These are phyloP conservation scores for Rotaria magnacalcarata DNA, from an alignment of 2,888 invertebrate species.

Conservation along the genomic window DNA sequence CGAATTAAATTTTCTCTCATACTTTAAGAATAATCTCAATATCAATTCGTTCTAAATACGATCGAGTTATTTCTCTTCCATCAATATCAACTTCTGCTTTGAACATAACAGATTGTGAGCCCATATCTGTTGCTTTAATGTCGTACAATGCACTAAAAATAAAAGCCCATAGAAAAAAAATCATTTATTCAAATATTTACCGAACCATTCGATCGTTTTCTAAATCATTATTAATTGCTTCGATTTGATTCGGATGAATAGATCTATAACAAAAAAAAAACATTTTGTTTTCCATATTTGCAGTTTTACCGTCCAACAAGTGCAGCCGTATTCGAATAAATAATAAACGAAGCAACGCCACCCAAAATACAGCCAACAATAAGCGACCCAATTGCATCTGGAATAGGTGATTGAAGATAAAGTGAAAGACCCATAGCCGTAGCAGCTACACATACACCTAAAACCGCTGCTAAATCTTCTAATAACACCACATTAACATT, in stretches of 20 bases:
- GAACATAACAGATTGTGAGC: constrained; percentile 85
- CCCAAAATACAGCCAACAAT: constrained; percentile 62
- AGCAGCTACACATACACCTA: constrained; percentile 77
- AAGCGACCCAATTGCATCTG: constrained; percentile 86
- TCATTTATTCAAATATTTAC: constrained; percentile 54
- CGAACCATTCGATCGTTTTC: constrained; percentile 46
- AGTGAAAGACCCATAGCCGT: constrained; percentile 76
- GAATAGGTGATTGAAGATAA: constrained; percentile 53
- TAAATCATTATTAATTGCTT: constrained; percentile 43
- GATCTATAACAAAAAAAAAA: constrained; percentile 32
- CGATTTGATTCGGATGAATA: constrained; percentile 40
- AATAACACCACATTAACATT: constrained; percentile 92
- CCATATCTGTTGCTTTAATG: constrained; percentile 96
- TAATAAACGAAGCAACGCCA: constrained; percentile 85
- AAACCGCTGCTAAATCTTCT: constrained; percentile 90
- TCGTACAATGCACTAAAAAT: constrained; percentile 72
- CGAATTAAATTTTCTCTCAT: neutral
- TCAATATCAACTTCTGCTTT: constrained; percentile 99
- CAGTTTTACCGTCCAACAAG: constrained; percentile 74
- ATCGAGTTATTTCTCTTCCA: constrained; percentile 83
- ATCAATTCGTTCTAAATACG: constrained; percentile 82
- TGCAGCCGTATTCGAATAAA: constrained; percentile 85
- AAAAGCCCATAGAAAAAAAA: no score
- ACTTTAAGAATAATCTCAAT: constrained; percentile 63
- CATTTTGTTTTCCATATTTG: neutral